phyloP scores from a whole-genome alignment of 2,797 vertebrate species.

The Ceryle rudis region DNA sequence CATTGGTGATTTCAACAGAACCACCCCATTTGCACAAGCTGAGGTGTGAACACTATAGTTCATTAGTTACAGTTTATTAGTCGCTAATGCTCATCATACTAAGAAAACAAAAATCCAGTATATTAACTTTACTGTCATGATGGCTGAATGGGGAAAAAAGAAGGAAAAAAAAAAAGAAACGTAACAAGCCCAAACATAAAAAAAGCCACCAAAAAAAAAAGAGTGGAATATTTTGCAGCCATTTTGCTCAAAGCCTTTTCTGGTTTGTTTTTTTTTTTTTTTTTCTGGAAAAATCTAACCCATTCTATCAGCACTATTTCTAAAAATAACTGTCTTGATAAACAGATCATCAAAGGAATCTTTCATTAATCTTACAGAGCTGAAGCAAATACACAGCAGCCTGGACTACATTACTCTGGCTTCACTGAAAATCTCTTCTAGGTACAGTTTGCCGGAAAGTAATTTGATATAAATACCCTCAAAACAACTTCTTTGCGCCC shows the following conservation, averaged over 20 bases:
- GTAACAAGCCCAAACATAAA: not conserved
- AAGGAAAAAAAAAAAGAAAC: rapidly evolving
- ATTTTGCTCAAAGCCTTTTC: not conserved
- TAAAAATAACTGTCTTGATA: not conserved
- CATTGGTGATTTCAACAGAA: not conserved
- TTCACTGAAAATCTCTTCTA: not conserved
- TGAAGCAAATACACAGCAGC: not conserved
- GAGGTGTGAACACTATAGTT: not conserved
- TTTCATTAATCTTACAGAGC: not conserved
- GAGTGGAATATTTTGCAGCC: not conserved
- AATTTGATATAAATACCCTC: not conserved
- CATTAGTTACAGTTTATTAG: not conserved
- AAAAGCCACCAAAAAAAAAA: not conserved
- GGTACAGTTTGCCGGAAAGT: not conserved
- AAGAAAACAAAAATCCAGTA: not conserved
- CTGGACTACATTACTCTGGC: not conserved
- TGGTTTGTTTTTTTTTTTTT: not conserved
- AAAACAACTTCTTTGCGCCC: not conserved
- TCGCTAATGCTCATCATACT: not conserved
- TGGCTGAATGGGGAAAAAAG: rapidly evolving
- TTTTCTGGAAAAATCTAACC: not conserved
- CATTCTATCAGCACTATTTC: not conserved
- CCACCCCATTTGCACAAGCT: rapidly evolving
- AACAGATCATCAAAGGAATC: not conserved
- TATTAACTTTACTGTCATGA: not conserved